Evolutionary conservation across 2,888 invertebrate species (phyloP).

Genomic region (Patella depressa): DNA sequence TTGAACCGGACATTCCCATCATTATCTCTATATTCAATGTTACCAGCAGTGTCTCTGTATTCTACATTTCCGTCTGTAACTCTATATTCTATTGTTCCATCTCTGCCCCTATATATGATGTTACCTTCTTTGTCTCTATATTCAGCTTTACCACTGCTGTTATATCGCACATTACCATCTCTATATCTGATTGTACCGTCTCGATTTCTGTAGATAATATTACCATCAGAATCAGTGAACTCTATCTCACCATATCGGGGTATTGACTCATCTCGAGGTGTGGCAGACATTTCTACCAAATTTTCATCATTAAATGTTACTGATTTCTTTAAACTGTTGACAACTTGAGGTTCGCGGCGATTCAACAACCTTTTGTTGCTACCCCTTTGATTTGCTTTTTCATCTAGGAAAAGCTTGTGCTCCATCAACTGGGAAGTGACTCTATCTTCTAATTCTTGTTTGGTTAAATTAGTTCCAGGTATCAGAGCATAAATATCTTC

Average conservation of each 20-base stretch:
- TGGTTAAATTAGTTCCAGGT: constrained; percentile 65
- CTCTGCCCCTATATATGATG: neutral
- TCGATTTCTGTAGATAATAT: constrained; percentile 1
- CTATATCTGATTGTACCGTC: constrained; percentile 38
- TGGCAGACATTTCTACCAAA: constrained; percentile 20
- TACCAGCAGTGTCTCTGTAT: constrained; percentile 16
- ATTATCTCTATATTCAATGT: neutral
- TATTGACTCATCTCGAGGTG: constrained; percentile 1
- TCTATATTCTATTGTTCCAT: constrained; percentile 38
- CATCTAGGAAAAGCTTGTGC: constrained; percentile 47
- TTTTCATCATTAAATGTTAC: constrained; percentile 49
- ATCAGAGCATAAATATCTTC: constrained; percentile 45
- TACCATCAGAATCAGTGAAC: neutral
- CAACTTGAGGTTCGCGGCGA: constrained; percentile 56
- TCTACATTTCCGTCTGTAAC: constrained; percentile 25
- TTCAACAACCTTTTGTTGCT: constrained; percentile 39
- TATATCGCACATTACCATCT: constrained; percentile 34
- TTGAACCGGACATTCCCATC: constrained; percentile 17
- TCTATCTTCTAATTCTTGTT: constrained; percentile 60
- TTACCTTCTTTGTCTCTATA: constrained; percentile 17
- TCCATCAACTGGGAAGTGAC: constrained; percentile 58
- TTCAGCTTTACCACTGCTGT: constrained; percentile 10
- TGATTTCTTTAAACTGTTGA: constrained; percentile 55
- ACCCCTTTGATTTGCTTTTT: constrained; percentile 45
- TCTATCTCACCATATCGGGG: no score